Evolutionary conservation across 2,888 invertebrate species (phyloP), one percentile per base, ranked within the genome.

Genomic region (Ceraclea dissimilis): DNA sequence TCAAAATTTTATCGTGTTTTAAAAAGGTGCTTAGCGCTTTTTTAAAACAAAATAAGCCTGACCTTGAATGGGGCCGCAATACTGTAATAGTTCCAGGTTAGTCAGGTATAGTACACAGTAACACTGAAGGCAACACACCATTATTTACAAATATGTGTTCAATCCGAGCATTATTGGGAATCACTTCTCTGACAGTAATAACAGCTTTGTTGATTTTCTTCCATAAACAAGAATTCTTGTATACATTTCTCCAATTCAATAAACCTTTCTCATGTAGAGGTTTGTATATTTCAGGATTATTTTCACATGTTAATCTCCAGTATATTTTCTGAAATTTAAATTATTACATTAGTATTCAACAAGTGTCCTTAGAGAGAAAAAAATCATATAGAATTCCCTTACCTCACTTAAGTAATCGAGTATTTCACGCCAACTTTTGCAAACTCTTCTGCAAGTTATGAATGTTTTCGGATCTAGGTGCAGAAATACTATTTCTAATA

Each of bases 151-250:
- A 39, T 13, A 39, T 39, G 13, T 39, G 39, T 39, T 13, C n/a
- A 39, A 39, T 39, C 4, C 13, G 2, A 16, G 5, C 13, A 16
- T 39, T 4, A 39, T 16, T 4, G 13, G 39, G 16, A n/a, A 39
- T 39, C 4, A 39, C 39, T n/a, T 39, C 39, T 8, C 13, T 16
- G n/a, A 39, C 13, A 4, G n/a, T 39, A 5, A 13, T 13, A 4
- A 33, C 22, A 1, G 60, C 57, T 5, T 34, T 26, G 19, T 49
- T 44, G 2, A 58, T 43, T 43, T 56, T 55, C 55, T 54, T 49
- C 60, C 60, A 60, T 17, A 60, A 46, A 43, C 53, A 52, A 17
- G 51, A 57, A 31, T 58, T 60, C 5, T 50, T 31, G 48, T 58
- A 60, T 13, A 58, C 44, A 10, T 50, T 20, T 20, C 19, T 26